Base-by-base conservation (phyloP, 2,888 invertebrate species). In the Euspilapteryx auroguttella region DNA sequence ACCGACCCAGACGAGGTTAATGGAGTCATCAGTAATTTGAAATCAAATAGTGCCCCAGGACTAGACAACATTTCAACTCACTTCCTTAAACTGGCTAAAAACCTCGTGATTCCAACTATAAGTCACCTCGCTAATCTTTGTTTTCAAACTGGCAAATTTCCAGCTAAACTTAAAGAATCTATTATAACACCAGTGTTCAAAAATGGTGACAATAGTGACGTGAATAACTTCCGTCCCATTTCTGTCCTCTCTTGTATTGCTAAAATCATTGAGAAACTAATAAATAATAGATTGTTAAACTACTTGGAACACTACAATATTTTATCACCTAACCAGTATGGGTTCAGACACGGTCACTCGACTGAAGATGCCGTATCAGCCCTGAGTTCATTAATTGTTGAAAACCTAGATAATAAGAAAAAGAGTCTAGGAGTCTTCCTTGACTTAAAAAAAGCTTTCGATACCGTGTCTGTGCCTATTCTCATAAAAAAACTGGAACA, bases 181-280 rank as follows among this genome's bases (percentile, higher is more conserved):
- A 17, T 27, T 20, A 12, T 27, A 3, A 27, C 27, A 3, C 27
- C 27, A 10, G 11, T 27, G 6, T 11, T 10, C 20, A 27, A 27
- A 10, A 12, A 12, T 11, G 21, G 27, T 7, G 20, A 20, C 21
- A 27, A 20, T 11, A 12, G 3, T 3, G 8, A 27, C 12, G 9
- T 11, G 12, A n/a, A 10, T 3, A 20, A 27, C 7, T 27, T 20
- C 20, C 14, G 28, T 3, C 23, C 28, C 5, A 28, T 28, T 7
- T 23, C 24, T 4, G 14, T 28, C 5, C 12, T 28, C 3, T 7
- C 24, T 11, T 11, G 4, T 4, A 12, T 28, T 5, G 23, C 28
- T 9, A 28, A 28, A 28, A 24, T 28, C 3, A 17, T 28, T 15
- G 28, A 28, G 14, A 28, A 28, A 24, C 10, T 28, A 23, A 15